These are phyloP conservation scores for Dryobota labecula DNA, from an alignment of 2,888 invertebrate genomes.

Conservation along the genomic window DNA sequence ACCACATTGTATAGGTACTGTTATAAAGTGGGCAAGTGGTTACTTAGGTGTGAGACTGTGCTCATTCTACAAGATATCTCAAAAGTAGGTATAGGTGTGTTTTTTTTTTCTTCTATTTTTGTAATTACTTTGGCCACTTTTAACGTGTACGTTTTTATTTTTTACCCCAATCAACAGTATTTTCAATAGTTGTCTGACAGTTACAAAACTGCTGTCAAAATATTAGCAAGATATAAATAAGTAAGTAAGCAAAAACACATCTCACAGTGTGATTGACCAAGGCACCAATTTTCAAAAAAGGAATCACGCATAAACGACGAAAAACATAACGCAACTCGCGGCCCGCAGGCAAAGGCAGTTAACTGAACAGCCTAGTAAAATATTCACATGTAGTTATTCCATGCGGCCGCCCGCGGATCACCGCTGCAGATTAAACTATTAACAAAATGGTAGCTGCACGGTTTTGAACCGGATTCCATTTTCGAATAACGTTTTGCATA, in stretches of 20 bases:
- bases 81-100: no score
- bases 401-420: conserved; percentile 77
- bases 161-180: no score
- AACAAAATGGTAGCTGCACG: conserved; percentile 80
- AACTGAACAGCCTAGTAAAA: conserved; percentile 74
- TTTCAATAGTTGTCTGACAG: neutral
- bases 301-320: conserved; percentile 36
- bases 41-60: no score
- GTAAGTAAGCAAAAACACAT: neutral
- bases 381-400: conserved; percentile 83
- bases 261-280: neutral
- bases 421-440: conserved; percentile 87
- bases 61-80: no score
- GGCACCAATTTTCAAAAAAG: conserved; percentile 23
- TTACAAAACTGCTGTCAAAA: neutral
- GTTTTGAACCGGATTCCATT: conserved; percentile 68
- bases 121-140: no score
- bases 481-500: conserved; percentile 74
- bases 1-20: neutral
- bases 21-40: neutral
- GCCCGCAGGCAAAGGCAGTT: conserved; percentile 54
- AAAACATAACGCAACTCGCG: conserved; percentile 52
- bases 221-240: no score
- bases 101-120: no score
- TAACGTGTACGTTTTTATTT: no score